A percentile compares a stretch with the other conserved stretches of the same genome.
phyloP scores from a whole-genome alignment of 2,888 invertebrate species.

The Chaetoderma sp. region DNA sequence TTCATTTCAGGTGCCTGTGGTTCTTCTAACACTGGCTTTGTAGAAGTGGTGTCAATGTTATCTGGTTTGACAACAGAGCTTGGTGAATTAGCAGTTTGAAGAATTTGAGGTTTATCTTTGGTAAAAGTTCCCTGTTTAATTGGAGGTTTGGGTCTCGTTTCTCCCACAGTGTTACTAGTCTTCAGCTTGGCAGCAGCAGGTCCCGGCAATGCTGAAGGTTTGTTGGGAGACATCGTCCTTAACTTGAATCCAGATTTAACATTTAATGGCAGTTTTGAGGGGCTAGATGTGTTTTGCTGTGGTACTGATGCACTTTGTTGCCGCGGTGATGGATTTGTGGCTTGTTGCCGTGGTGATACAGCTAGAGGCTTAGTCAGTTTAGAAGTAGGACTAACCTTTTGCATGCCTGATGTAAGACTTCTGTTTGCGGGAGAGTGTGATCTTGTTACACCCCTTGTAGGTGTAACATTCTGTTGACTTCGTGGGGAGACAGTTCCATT shows the following conservation, averaged over 20 bases:
- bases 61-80: no score
- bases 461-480: neutral
- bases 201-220: neutral
- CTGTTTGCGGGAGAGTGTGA: neutral
- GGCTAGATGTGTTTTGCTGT: neutral
- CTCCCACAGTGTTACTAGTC: slow-evolving; percentile 16
- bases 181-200: neutral
- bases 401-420: no score
- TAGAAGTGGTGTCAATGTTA: no score
- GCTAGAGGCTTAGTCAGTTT: neutral
- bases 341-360: neutral
- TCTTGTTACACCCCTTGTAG: neutral
- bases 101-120: no score
- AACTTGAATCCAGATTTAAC: neutral
- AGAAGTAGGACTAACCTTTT: slow-evolving; percentile 3
- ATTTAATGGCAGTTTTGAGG: neutral
- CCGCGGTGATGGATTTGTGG: no score
- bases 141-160: slow-evolving; percentile 52
- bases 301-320: neutral
- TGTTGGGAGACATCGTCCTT: neutral
- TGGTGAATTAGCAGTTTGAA: no score
- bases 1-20: neutral
- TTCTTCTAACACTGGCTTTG: no score
- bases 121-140: slow-evolving; percentile 93
- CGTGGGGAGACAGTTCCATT: neutral